Conservation (phyloP, 2,888 invertebrate genomes). For the Thalpophila matura region DNA sequence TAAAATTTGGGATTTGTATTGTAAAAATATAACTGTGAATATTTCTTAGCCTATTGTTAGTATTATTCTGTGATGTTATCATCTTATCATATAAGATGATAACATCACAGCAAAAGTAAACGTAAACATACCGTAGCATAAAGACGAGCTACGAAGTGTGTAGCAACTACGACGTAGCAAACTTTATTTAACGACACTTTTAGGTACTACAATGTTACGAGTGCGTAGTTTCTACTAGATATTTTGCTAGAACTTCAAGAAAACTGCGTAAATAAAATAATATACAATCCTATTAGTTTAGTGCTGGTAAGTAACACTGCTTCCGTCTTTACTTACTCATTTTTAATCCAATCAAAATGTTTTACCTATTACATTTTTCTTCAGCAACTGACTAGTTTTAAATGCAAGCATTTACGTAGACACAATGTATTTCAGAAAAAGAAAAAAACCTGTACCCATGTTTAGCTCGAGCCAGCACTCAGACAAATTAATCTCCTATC, state of each 20-base stretch:
- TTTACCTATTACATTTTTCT: background rate
- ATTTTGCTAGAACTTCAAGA: no score
- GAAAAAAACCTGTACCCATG: slow-evolving; percentile 31
- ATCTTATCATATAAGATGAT: no score
- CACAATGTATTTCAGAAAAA: slow-evolving; percentile 33
- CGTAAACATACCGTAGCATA: background rate
- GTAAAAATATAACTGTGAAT: no score
- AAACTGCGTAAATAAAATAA: no score
- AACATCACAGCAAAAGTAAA: no score
- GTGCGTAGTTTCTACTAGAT: background rate
- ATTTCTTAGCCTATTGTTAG: background rate
- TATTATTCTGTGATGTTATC: background rate
- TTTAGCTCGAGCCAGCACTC: slow-evolving; percentile 71
- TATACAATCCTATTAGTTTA: no score
- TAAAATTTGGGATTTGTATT: no score
- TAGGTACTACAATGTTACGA: slow-evolving; percentile 9
- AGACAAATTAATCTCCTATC: slow-evolving; percentile 78
- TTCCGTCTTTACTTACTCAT: no score
- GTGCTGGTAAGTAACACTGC: no score
- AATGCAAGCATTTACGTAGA: slow-evolving; percentile 14
- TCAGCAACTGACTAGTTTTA: background rate
- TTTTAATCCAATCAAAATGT: background rate
- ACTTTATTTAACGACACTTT: background rate
- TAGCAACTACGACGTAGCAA: slow-evolving; percentile 38
- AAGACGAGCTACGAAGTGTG: background rate